These are phyloP conservation scores for Chelidonichthys spinosus DNA, from an alignment of 2,797 vertebrate genomes.

Conservation along the genomic window DNA sequence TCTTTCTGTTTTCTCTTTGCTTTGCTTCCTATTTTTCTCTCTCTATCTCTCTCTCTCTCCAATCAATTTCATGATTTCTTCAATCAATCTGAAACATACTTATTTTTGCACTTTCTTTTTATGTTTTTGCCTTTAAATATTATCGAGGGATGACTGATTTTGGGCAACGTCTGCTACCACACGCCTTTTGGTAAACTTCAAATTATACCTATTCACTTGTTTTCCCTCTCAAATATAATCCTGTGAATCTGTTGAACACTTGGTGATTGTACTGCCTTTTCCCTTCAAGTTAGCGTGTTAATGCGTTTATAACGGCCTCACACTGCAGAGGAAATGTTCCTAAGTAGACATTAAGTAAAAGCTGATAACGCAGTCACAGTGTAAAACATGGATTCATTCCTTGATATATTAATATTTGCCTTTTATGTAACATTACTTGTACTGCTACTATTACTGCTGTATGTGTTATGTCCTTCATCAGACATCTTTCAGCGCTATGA, in stretches of 20 bases:
- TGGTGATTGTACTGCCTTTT: conserved; percentile 68
- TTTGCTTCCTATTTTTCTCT: conserved; percentile 65
- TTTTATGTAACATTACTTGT: conserved; percentile 80
- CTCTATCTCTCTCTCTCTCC: conserved; percentile 49
- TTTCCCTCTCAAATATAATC: conserved; percentile 32
- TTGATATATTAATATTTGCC: conserved; percentile 73
- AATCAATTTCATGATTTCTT: conserved; percentile 15
- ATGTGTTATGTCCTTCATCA: conserved; percentile 68
- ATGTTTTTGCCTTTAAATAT: conserved; percentile 72
- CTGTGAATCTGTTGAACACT: conserved; percentile 61
- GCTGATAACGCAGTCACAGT: conserved; percentile 55
- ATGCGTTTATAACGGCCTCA: conserved; percentile 56
- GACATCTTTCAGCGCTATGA: conserved; percentile 63
- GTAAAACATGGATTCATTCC: conserved; percentile 62
- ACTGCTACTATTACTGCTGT: conserved; percentile 76
- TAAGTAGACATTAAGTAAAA: conserved; percentile 52
- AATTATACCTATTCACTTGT: conserved; percentile 38
- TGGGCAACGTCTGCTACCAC: conserved; percentile 64
- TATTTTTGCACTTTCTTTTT: conserved; percentile 74
- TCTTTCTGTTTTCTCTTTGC: conserved; percentile 46
- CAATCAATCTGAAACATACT: conserved; percentile 67
- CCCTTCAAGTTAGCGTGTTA: conserved; percentile 45
- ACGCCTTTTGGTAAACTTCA: conserved; percentile 58
- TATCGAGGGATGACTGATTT: conserved; percentile 71
- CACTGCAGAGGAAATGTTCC: conserved; percentile 54